Evolutionary conservation across 1,140 invertebrate genomes (phyloP).

Genomic region (Drosophila biarmipes): DNA sequence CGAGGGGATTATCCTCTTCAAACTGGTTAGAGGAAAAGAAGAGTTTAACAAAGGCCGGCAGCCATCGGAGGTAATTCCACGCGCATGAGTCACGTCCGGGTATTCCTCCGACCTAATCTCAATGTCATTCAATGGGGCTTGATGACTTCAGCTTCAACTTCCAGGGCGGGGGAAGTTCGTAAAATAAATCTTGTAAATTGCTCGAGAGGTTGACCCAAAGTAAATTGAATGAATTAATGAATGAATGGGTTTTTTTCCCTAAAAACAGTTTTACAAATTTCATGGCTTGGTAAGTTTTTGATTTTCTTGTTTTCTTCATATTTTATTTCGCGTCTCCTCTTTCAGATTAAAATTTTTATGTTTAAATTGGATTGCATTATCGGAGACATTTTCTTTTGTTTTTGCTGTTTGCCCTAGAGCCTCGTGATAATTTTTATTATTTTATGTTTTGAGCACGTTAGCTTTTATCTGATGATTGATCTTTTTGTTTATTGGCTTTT

Average conservation of each 20-base stretch:
- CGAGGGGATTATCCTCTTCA: constrained; percentile 25
- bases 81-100: constrained; percentile 71
- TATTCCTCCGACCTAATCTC: constrained; percentile 53
- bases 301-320: constrained; percentile 38
- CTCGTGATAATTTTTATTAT: constrained; percentile 24
- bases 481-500: constrained; percentile 45
- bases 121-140: constrained; percentile 33
- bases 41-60: constrained; percentile 18
- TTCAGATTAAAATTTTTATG: background rate
- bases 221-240: constrained; percentile 11
- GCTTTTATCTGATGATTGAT: constrained; percentile 72
- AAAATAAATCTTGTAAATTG: constrained; percentile 23
- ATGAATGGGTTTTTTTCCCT: constrained; percentile 3
- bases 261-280: constrained; percentile 13
- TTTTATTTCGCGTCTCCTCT: constrained; percentile 24
- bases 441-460: constrained; percentile 18
- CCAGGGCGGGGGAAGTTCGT: background rate
- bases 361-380: no score
- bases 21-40: constrained; percentile 58
- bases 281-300: constrained; percentile 2
- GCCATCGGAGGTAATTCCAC: constrained; percentile 22
- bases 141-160: constrained; percentile 20
- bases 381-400: constrained; percentile 19
- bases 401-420: constrained; percentile 16
- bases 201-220: constrained; percentile 9